Percentiles rank a stretch among this genome's conserved stretches.
Evolutionary conservation across 2,797 vertebrate species (phyloP).

Genomic region (Oreonectes daqikongensis): DNA sequence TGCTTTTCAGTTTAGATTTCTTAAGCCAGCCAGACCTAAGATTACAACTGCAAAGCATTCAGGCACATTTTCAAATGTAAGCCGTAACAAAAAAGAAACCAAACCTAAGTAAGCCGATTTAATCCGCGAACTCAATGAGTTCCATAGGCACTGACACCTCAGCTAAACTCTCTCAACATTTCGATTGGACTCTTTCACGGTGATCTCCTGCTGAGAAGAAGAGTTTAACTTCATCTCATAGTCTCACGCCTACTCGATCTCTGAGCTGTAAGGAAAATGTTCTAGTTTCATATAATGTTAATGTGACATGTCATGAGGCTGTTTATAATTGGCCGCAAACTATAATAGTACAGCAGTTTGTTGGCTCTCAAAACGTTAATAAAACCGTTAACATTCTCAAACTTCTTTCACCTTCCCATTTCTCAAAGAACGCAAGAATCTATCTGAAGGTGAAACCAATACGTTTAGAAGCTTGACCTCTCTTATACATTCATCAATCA

Average conservation of each 20-base stretch:
- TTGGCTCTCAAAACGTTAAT: neutral
- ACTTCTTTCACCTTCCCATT: conserved; percentile 8
- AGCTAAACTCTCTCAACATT: conserved; percentile 5
- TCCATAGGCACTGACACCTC: conserved; percentile 18
- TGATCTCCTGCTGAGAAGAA: neutral
- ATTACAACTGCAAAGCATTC: conserved; percentile 10
- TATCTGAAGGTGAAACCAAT: conserved; percentile 13
- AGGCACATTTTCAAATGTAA: conserved; percentile 16
- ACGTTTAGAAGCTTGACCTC: conserved; percentile 52
- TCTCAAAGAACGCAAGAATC: conserved; percentile 24
- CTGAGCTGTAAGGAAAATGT: neutral
- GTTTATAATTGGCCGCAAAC: conserved; percentile 21
- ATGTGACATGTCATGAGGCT: conserved; percentile 24
- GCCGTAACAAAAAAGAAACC: conserved; percentile 7
- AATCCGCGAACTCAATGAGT: conserved; percentile 19
- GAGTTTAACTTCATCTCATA: conserved; percentile 3
- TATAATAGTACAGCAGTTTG: neutral
- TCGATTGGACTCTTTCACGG: conserved; percentile 5
- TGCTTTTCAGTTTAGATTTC: conserved; percentile 20
- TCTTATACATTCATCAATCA: conserved; percentile 61
- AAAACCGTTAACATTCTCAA: neutral
- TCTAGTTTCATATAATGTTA: conserved; percentile 22
- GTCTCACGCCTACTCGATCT: neutral
- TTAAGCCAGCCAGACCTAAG: conserved; percentile 12
- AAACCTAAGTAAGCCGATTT: neutral